Base-by-base conservation (phyloP, 1,140 invertebrate genomes). In the Macrosteles quadrilineatus region DNA sequence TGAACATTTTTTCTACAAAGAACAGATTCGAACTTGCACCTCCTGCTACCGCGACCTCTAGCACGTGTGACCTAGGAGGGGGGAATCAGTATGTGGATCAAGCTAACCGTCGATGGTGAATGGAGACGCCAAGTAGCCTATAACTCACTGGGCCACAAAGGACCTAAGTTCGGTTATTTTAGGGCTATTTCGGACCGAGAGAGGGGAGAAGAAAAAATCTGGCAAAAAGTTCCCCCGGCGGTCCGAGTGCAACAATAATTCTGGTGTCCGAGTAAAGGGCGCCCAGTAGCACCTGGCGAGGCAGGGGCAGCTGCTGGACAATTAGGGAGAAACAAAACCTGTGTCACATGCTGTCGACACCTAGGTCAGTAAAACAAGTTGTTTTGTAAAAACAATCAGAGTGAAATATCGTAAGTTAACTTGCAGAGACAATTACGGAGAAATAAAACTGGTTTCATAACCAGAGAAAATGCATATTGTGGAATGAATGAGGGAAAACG, bases 201-300 rank as follows among this genome's bases (percentile, higher is more conserved):
- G 29, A 63, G 59, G 30, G 27, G 63, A 27, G 32, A 36, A 30
- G 36, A 43, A 66, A 66, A 66, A 66, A 45, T 25, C n/a, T 27
- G 36, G 1, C n/a, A 40, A 43, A 43, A 40, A 66, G 1, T 6
- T 25, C 32, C 32, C 32, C 23, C n/a, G 17, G 40, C 45, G 32
- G 63, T 43, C 63, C 32, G 63, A 66, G 63, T 66, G 63, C 27
- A 43, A 66, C 63, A 66, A 66, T 66, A 66, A 66, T 66, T 66
- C 40, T 66, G 63, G 63, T 66, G 63, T 66, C 63, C 63, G 40
- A 66, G 63, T 45, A 21, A 66, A 66, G 63, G 40, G 63, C 21
- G 17, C 32, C 32, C 25, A 17, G 17, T 29, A 17, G 63, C 63
- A 66, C 63, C 63, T 66, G 63, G 63, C 55, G 2, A 6, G 55